phyloP scores from a whole-genome alignment of 2,888 invertebrate genomes.

The Philhelius pedissequus region DNA sequence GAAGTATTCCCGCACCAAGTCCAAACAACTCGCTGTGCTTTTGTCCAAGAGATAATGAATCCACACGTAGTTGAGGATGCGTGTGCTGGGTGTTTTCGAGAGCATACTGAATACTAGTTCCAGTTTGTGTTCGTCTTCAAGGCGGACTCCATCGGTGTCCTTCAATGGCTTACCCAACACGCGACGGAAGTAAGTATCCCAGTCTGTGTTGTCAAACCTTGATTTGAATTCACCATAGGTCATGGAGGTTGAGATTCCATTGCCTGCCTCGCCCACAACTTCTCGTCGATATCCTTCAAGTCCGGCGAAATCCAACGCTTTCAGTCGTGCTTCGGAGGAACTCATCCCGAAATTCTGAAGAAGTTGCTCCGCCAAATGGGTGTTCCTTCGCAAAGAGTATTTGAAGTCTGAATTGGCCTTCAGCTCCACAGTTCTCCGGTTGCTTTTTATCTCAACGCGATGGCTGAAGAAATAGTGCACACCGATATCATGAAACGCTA shows the following conservation, averaged over 20 bases:
- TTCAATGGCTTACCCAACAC: constrained; percentile 73
- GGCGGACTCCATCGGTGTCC: constrained; percentile 72
- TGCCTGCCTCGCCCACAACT: constrained; percentile 71
- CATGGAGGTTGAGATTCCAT: constrained; percentile 38
- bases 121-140: constrained; percentile 73
- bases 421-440: constrained; percentile 73
- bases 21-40: constrained; percentile 71
- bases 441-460: constrained; percentile 74
- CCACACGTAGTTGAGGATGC: constrained; percentile 76
- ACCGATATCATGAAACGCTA: constrained; percentile 75
- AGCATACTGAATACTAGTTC: constrained; percentile 73
- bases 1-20: constrained; percentile 72
- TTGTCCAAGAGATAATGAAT: constrained; percentile 76
- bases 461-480: constrained; percentile 74
- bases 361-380: constrained; percentile 73
- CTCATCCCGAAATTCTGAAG: constrained; percentile 73
- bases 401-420: constrained; percentile 71
- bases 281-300: constrained; percentile 75
- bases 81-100: constrained; percentile 72
- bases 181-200: constrained; percentile 75
- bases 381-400: constrained; percentile 74
- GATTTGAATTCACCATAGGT: constrained; percentile 73
- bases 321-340: constrained; percentile 73
- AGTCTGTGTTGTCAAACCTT: constrained; percentile 72
- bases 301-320: constrained; percentile 75